Evolutionary conservation across 2,888 invertebrate genomes (phyloP).

Genomic region (Hypolimnas misippus): DNA sequence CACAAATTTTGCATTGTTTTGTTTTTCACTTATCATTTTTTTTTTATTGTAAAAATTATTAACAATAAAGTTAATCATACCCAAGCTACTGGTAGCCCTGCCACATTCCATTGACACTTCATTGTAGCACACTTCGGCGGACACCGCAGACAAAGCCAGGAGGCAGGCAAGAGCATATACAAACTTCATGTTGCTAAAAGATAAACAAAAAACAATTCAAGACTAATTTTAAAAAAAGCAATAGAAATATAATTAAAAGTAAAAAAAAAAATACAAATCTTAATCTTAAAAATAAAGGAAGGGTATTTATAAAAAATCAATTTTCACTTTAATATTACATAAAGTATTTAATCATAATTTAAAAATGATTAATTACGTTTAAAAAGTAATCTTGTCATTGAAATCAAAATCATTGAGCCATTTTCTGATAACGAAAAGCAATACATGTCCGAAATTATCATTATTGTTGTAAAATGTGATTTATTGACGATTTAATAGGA

Average conservation of each 20-base stretch:
- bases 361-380: no score
- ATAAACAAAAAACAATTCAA: conserved; percentile 26
- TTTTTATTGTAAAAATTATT: background rate
- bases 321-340: no score
- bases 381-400: no score
- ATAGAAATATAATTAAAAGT: background rate
- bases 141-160: conserved; percentile 75
- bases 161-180: conserved; percentile 79
- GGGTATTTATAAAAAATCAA: no score
- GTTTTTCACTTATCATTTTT: no score
- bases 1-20: no score
- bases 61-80: conserved; percentile 52
- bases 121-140: conserved; percentile 85
- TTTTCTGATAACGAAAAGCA: background rate
- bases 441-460: conserved; percentile 19
- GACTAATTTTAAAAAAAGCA: no score
- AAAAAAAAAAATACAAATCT: background rate
- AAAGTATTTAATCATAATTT: no score
- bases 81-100: conserved; percentile 69
- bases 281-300: no score
- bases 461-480: conserved; percentile 28
- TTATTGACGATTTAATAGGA: conserved; percentile 23
- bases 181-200: conserved; percentile 84
- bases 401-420: background rate
- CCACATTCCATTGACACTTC: conserved; percentile 84